Evolutionary conservation across 2,888 invertebrate species (phyloP).

Genomic region (Scrobipalpa costella): DNA sequence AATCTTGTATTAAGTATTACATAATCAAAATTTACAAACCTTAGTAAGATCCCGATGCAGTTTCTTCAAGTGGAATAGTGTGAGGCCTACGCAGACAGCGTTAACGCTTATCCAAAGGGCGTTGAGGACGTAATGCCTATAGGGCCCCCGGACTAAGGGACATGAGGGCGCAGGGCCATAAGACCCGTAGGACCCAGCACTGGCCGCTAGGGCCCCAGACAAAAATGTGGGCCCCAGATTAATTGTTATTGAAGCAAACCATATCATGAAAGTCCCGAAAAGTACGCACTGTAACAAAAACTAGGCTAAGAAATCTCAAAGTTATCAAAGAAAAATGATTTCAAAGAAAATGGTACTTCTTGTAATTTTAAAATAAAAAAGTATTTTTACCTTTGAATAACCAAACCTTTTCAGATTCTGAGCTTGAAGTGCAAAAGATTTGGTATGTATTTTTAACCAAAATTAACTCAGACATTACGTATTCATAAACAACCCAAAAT

Average conservation of each 20-base stretch:
- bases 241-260: constrained; percentile 95
- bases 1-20: not conserved
- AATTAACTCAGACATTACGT: no score
- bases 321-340: not conserved
- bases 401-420: no score
- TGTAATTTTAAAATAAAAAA: no score
- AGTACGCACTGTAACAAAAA: constrained; percentile 90
- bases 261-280: constrained; percentile 95
- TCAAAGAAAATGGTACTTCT: not conserved
- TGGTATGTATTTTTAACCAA: no score
- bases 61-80: constrained; percentile 90
- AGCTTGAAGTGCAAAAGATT: no score
- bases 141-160: constrained; percentile 92
- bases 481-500: not conserved
- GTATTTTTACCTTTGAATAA: no score
- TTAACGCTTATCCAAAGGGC: constrained; percentile 95
- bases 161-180: constrained; percentile 88
- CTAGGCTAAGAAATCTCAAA: constrained; percentile 29
- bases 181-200: constrained; percentile 86
- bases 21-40: constrained; percentile 52
- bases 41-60: constrained; percentile 91
- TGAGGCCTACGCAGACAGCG: constrained; percentile 91
- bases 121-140: constrained; percentile 94
- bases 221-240: constrained; percentile 94
- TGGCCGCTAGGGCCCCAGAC: constrained; percentile 90